Evolutionary conservation across 2,797 vertebrate species (phyloP).

Genomic region (Rhinogobio ventralis): DNA sequence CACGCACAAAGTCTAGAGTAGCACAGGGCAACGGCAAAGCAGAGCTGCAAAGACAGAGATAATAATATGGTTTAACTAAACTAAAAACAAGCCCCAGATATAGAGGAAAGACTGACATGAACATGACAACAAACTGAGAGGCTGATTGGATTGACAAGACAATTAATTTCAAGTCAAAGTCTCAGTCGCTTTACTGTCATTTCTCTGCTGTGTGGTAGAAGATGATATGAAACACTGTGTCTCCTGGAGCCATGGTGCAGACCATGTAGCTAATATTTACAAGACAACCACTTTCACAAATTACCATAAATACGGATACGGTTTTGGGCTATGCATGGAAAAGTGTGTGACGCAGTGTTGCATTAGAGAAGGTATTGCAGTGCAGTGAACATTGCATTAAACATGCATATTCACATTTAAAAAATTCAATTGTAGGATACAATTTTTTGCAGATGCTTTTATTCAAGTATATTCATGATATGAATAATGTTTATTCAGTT

Average conservation of each 20-base stretch:
- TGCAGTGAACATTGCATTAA: background rate
- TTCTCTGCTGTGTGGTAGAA: conserved; percentile 17
- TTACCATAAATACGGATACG: background rate
- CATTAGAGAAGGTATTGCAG: background rate
- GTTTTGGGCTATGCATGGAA: background rate
- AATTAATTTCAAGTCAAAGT: conserved; percentile 34
- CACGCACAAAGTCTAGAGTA: background rate
- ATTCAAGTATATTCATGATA: background rate
- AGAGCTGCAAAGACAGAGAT: background rate
- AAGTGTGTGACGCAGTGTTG: background rate
- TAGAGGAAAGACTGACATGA: conserved; percentile 5
- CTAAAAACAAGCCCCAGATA: conserved; percentile 11
- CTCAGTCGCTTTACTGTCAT: conserved; percentile 28
- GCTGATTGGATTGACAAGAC: conserved; percentile 40
- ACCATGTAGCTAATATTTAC: conserved; percentile 34
- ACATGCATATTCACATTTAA: background rate
- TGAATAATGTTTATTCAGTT: background rate
- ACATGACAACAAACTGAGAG: conserved; percentile 18
- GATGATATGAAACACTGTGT: conserved; percentile 32
- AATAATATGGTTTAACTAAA: conserved; percentile 2
- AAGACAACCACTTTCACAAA: conserved; percentile 18
- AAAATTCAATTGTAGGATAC: no score
- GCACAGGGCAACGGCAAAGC: background rate
- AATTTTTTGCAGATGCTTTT: background rate
- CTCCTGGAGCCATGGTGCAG: conserved; percentile 11